A percentile compares a stretch with the other conserved stretches of the same genome.
Evolutionary conservation across 2,888 invertebrate genomes (phyloP).

Genomic region (Empis stercorea): DNA sequence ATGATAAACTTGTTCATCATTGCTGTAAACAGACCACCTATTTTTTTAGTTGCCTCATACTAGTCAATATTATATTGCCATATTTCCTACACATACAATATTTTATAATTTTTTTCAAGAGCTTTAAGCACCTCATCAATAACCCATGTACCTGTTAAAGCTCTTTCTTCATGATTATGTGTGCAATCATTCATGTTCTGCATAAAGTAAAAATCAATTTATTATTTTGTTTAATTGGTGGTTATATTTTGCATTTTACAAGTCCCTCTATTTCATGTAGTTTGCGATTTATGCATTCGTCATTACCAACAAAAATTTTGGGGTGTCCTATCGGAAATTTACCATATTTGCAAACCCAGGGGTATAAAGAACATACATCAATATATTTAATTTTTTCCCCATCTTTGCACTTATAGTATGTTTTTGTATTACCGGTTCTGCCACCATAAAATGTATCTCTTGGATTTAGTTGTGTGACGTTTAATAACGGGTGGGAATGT

Average conservation of each 20-base stretch:
- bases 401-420: conserved; percentile 13
- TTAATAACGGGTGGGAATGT: background rate
- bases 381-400: conserved; percentile 18
- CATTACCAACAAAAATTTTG: background rate
- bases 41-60: conserved; percentile 8
- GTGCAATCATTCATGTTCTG: conserved; percentile 15
- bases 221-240: conserved; percentile 14
- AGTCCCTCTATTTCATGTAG: background rate
- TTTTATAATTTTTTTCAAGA: conserved; percentile 17
- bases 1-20: conserved; percentile 20
- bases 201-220: conserved; percentile 20
- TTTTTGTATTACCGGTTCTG: conserved; percentile 14
- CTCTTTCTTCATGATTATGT: conserved; percentile 14
- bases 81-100: conserved; percentile 19
- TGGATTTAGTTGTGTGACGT: conserved; percentile 12
- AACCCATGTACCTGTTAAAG: conserved; percentile 21
- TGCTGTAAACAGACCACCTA: conserved; percentile 15
- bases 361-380: conserved; percentile 20
- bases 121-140: conserved; percentile 22
- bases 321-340: conserved; percentile 8
- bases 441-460: conserved; percentile 20
- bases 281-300: background rate
- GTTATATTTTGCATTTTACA: conserved; percentile 4
- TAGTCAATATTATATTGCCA: conserved; percentile 20
- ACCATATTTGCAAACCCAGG: conserved; percentile 19